These are phyloP conservation scores for Oryzias celebensis DNA, from an alignment of 2,113 vertebrate genomes.

Conservation along the genomic window DNA sequence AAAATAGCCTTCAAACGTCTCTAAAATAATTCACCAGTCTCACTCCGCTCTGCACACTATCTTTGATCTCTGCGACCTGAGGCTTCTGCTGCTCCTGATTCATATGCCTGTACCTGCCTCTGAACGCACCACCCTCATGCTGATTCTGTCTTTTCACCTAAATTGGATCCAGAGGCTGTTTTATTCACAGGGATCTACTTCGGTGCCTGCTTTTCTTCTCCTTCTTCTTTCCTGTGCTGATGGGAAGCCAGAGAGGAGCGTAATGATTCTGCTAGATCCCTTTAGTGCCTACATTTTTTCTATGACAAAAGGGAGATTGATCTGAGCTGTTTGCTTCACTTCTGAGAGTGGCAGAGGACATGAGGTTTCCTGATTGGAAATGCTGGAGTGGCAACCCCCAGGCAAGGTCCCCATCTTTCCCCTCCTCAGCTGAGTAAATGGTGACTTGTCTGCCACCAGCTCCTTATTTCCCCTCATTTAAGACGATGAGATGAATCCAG, in stretches of 20 bases:
- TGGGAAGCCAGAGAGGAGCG: neutral
- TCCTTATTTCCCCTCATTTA: constrained; percentile 57
- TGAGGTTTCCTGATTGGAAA: constrained; percentile 39
- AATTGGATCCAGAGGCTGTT: constrained; percentile 50
- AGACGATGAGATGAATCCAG: constrained; percentile 26
- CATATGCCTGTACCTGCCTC: constrained; percentile 39
- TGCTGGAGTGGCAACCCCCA: constrained; percentile 44
- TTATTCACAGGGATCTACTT: constrained; percentile 37
- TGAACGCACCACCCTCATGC: constrained; percentile 31
- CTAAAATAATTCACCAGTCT: constrained; percentile 52
- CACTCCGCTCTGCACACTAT: constrained; percentile 32
- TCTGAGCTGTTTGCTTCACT: neutral
- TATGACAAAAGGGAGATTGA: neutral
- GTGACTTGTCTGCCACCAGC: constrained; percentile 52
- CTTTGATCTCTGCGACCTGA: constrained; percentile 54
- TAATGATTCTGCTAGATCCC: constrained; percentile 5
- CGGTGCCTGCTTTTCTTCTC: neutral
- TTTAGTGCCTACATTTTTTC: no score
- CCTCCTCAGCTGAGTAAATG: constrained; percentile 62
- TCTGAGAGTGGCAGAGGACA: neutral
- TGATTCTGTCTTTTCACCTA: constrained; percentile 49
- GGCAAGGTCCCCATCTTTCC: constrained; percentile 26
- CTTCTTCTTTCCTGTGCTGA: neutral
- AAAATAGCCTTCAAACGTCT: constrained; percentile 55
- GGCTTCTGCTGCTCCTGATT: constrained; percentile 44